These are phyloP conservation scores for Todiramphus saurophagus DNA, from an alignment of 2,113 vertebrate species.

Conservation along the genomic window DNA sequence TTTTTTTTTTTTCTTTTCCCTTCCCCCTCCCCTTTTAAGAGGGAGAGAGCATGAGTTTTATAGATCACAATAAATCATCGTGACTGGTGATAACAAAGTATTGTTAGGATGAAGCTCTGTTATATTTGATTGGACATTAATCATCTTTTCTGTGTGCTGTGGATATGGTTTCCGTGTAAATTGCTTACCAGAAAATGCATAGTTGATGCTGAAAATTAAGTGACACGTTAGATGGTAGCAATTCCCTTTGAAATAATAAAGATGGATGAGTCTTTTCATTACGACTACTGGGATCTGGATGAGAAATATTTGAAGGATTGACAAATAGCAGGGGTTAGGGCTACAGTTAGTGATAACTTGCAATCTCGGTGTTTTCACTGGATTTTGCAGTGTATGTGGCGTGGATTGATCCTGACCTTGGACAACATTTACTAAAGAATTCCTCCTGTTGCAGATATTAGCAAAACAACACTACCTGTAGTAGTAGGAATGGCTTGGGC, in stretches of 20 bases:
- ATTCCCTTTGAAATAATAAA: conserved; percentile 31
- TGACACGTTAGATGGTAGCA: conserved; percentile 29
- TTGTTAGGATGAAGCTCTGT: conserved; percentile 3
- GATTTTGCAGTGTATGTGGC: neutral
- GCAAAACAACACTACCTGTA: neutral
- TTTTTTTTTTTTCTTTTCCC: neutral
- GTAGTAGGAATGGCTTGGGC: neutral
- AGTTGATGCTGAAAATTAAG: conserved; percentile 36
- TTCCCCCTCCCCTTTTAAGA: neutral
- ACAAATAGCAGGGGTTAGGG: neutral
- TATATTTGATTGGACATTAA: conserved; percentile 38
- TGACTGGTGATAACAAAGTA: conserved; percentile 31
- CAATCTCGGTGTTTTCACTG: neutral
- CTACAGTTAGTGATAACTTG: neutral
- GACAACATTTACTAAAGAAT: neutral
- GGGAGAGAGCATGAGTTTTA: neutral
- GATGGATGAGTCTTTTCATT: conserved; percentile 44
- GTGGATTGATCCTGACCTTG: neutral
- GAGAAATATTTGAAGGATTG: neutral
- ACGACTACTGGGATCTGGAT: neutral
- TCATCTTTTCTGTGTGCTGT: neutral
- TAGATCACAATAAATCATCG: conserved; percentile 21
- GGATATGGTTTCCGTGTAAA: conserved; percentile 15
- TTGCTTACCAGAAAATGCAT: neutral
- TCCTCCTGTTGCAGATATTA: neutral